These are phyloP conservation scores for Lepus americanus DNA, from an alignment of 2,113 vertebrate genomes.

Conservation along the genomic window DNA sequence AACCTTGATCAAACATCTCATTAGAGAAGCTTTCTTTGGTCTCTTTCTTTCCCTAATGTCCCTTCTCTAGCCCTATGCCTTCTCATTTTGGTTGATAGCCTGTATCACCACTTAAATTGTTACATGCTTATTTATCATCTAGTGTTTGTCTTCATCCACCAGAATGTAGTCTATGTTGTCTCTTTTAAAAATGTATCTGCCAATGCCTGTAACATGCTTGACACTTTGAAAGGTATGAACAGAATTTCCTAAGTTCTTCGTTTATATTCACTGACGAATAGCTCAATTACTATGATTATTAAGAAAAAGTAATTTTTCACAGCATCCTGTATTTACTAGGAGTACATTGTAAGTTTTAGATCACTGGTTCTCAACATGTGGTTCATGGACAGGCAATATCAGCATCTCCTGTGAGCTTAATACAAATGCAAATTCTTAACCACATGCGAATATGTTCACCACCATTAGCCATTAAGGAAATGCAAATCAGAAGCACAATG, in stretches of 20 bases:
- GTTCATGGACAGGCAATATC: neutral
- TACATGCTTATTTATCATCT: neutral
- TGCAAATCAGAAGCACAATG: neutral
- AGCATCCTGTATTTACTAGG: neutral
- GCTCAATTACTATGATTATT: neutral
- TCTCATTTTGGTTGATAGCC: slow-evolving; percentile 24
- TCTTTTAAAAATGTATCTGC: neutral
- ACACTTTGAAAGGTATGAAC: neutral
- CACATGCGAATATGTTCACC: neutral
- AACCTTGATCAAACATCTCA: neutral
- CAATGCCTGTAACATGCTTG: neutral
- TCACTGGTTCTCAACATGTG: neutral
- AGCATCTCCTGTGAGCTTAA: no score
- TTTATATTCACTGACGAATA: neutral
- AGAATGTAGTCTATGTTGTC: neutral
- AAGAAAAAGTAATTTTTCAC: neutral
- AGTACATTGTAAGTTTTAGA: neutral
- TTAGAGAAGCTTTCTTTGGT: neutral
- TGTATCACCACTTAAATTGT: neutral
- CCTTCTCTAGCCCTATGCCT: neutral
- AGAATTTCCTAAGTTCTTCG: slow-evolving; percentile 22
- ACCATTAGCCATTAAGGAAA: neutral
- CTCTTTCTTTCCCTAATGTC: neutral
- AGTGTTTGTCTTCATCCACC: neutral
- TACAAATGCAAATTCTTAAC: neutral